A percentile compares a stretch with the other conserved stretches of the same genome.
phyloP scores from a whole-genome alignment of 2,113 vertebrate genomes.

The Poeciliopsis turrubarensis region DNA sequence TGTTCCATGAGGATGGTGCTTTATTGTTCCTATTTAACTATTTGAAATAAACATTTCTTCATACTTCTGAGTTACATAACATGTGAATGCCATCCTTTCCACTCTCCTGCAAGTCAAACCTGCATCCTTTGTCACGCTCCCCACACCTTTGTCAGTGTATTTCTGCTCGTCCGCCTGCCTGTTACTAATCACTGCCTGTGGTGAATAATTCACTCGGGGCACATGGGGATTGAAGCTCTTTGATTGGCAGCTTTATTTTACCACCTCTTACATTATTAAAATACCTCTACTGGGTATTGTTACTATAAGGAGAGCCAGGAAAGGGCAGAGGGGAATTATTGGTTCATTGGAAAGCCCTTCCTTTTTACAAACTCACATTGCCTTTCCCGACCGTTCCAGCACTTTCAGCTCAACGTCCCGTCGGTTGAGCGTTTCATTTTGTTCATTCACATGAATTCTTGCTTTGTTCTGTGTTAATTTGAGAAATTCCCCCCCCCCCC shows the following conservation, averaged over 20 bases:
- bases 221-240: slow-evolving; percentile 65
- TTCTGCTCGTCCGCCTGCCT: slow-evolving; percentile 38
- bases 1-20: neutral
- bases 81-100: slow-evolving; percentile 34
- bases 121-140: slow-evolving; percentile 37
- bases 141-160: slow-evolving; percentile 51
- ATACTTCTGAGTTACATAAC: slow-evolving; percentile 43
- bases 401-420: slow-evolving; percentile 6
- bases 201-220: slow-evolving; percentile 80
- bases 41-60: slow-evolving; percentile 37
- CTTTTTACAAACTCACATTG: slow-evolving; percentile 19
- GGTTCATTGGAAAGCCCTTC: slow-evolving; percentile 46
- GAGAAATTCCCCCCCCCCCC: neutral
- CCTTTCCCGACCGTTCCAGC: slow-evolving; percentile 3
- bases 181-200: slow-evolving; percentile 75
- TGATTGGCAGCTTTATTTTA: slow-evolving; percentile 81
- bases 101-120: slow-evolving; percentile 25
- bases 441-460: too few species aligned
- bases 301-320: slow-evolving; percentile 51
- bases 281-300: slow-evolving; percentile 53
- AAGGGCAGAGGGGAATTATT: slow-evolving; percentile 45
- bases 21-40: slow-evolving; percentile 8
- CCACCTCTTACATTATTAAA: slow-evolving; percentile 78
- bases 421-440: neutral
- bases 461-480: neutral